Evolutionary conservation across 53 echinoderm and acorn worm species (phyloP).

Genomic region (Astropecten irregularis): DNA sequence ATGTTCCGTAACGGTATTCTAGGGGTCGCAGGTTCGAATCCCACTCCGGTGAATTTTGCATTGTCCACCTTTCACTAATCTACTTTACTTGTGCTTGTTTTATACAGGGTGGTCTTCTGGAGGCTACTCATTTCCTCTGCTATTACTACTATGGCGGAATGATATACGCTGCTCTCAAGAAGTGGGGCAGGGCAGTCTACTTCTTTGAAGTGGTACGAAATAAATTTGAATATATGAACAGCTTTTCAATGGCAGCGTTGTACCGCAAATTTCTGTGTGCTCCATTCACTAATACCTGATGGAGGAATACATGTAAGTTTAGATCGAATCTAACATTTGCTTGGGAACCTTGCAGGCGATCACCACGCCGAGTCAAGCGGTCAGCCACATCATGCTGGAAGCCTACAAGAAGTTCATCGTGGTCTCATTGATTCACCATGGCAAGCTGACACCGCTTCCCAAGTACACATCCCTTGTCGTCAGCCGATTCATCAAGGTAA

Average conservation of each 20-base stretch:
- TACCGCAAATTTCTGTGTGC: too few species aligned
- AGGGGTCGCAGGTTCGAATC: too few species aligned
- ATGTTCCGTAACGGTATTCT: too few species aligned
- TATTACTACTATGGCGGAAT: slow-evolving; percentile 98
- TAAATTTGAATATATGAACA: neutral
- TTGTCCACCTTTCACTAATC: too few species aligned
- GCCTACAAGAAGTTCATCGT: slow-evolving; percentile 96
- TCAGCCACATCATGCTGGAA: slow-evolving; percentile 96
- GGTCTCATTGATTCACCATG: slow-evolving; percentile 91
- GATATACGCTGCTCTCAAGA: slow-evolving; percentile 97
- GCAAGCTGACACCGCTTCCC: slow-evolving; percentile 80
- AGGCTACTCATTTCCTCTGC: slow-evolving; percentile 89
- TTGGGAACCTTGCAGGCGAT: slow-evolving; percentile 86
- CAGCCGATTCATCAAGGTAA: slow-evolving; percentile 92
- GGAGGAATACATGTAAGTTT: too few species aligned
- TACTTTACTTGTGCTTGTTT: too few species aligned
- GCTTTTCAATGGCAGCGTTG: too few species aligned
- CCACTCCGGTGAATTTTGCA: too few species aligned
- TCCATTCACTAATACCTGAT: too few species aligned
- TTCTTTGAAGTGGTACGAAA: slow-evolving; percentile 97
- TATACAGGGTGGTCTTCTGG: slow-evolving; percentile 82
- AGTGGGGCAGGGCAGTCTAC: slow-evolving; percentile 91
- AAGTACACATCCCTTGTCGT: slow-evolving; percentile 96
- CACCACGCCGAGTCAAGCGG: slow-evolving; percentile 94
- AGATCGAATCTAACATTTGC: too few species aligned